phyloP scores from a whole-genome alignment of 1,140 invertebrate genomes.

The Heterodera schachtii region DNA sequence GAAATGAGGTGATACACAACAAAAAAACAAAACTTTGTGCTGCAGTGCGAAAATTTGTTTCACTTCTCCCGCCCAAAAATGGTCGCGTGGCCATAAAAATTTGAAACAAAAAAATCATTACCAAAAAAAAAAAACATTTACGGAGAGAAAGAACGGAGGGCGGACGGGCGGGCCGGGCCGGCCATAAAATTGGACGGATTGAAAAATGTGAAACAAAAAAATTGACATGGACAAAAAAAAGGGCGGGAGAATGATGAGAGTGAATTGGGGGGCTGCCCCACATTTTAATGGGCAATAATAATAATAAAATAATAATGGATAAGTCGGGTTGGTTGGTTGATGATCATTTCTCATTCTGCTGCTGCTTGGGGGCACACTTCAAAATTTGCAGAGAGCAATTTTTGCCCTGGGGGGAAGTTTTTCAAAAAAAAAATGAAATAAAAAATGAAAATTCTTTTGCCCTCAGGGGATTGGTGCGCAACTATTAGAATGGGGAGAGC shows the following conservation, averaged over 20 bases:
- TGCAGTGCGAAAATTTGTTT: no score
- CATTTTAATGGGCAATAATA: neutral
- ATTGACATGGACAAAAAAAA: no score
- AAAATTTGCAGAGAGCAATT: neutral
- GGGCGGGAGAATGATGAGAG: neutral
- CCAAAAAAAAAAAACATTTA: neutral
- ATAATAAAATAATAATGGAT: neutral
- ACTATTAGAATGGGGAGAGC: neutral
- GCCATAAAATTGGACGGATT: neutral
- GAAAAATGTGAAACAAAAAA: neutral
- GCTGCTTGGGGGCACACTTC: no score
- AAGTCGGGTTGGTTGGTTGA: no score
- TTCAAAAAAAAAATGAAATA: neutral
- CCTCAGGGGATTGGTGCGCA: no score
- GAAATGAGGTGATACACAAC: no score
- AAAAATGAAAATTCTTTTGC: neutral
- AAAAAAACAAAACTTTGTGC: no score
- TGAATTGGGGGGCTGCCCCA: neutral
- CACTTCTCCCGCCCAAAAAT: no score
- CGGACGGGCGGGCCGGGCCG: no score
- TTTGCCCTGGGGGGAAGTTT: neutral
- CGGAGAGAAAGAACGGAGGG: neutral
- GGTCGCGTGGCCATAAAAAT: neutral
- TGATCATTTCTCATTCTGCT: neutral
- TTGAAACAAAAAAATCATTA: neutral